Conservation (phyloP, 2,888 invertebrate species). For the Augiades crinisus region DNA sequence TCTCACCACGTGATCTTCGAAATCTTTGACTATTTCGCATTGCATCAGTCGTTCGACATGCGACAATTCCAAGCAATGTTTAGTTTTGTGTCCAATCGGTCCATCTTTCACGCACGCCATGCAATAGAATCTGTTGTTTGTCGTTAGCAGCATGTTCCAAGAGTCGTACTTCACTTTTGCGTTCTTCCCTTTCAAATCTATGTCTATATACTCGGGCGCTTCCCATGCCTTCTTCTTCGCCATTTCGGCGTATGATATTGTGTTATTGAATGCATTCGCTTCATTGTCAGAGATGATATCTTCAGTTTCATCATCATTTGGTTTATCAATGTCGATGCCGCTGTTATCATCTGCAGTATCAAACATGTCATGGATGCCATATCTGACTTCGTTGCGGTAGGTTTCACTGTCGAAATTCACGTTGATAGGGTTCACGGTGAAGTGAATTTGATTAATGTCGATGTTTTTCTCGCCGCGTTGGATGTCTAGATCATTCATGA, state of each 20-base stretch:
- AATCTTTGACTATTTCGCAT: conserved; percentile 31
- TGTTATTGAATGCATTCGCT: neutral
- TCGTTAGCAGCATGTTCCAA: conserved; percentile 43
- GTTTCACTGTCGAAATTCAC: too few relatives aligned
- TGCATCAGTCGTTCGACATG: conserved; percentile 35
- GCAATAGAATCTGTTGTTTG: conserved; percentile 38
- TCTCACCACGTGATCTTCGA: conserved; percentile 35
- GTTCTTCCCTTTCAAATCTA: conserved; percentile 35
- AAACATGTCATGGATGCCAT: too few relatives aligned
- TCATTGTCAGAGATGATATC: too few relatives aligned
- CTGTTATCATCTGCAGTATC: too few relatives aligned
- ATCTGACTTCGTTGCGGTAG: too few relatives aligned
- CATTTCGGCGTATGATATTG: conserved; percentile 44
- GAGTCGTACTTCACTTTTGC: conserved; percentile 39
- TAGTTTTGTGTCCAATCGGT: conserved; percentile 23
- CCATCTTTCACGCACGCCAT: conserved; percentile 38
- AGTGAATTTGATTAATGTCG: too few relatives aligned
- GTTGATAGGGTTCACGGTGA: too few relatives aligned
- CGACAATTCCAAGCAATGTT: conserved; percentile 32
- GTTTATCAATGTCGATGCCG: too few relatives aligned
- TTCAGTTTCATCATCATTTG: too few relatives aligned
- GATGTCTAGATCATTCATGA: conserved; percentile 25
- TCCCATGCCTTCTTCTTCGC: conserved; percentile 30
- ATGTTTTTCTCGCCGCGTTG: neutral
- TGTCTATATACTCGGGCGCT: conserved; percentile 31